Base-by-base conservation (phyloP, 2,888 invertebrate species). In the Andrena camellia region DNA sequence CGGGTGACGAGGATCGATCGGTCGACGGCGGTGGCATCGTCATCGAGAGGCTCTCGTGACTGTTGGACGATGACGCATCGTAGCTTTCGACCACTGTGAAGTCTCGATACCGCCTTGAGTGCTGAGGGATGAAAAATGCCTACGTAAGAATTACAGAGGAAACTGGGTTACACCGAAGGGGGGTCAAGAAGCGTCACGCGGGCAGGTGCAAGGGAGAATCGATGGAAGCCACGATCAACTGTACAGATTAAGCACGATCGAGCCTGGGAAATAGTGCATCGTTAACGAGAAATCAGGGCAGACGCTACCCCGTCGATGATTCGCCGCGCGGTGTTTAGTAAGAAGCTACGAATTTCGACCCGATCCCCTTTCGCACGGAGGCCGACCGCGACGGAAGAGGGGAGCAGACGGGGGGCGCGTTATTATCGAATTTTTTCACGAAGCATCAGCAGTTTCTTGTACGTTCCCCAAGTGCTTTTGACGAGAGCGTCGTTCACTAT, bases 51-150 rank as follows among this genome's bases (percentile, higher is more conserved):
- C 77, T 66, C 77, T 79, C 74, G 31, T 57, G 23, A 10, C 59
- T 57, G 64, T 68, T 76, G 68, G 69, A 80, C 35, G 79, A 57
- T 63, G 87, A 86, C 50, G 73, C 78, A 52, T 78, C 81, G 57
- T 86, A 80, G 71, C 76, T 84, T 50, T 81, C 74, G 70, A 72
- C 79, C 57, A 67, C 81, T 63, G 77, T 86, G 84, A 87, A 87
- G 80, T 92, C 92, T 59, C 91, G 90, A 83, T 92, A 91, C 42
- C 92, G 91, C 79, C 92, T 90, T 7, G 91, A 89, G 81, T 92
- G 93, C 93, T 93, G 90, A 69, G 78, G 82, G 26, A 86, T 69
- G 86, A 78, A 87, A 76, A 69, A 78, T 80, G 84, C 85, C 75
- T 64, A 81, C 80, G 75, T 85, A 75, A 85, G 81, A 81, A 71